Evolutionary conservation across 2,113 vertebrate genomes (phyloP).

Genomic region (Meriones unguiculatus): DNA sequence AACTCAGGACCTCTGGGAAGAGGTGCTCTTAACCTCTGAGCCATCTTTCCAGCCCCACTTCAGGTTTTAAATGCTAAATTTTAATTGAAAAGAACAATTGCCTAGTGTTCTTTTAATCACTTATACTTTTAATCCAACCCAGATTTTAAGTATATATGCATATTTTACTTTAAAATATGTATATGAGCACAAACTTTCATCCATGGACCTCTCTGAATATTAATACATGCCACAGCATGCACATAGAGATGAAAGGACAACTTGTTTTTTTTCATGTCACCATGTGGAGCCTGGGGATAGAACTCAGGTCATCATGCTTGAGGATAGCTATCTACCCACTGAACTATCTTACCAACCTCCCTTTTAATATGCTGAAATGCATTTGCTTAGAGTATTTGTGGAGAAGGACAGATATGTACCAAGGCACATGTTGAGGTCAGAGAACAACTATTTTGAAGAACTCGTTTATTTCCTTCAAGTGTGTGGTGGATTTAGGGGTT

Average conservation of each 20-base stretch:
- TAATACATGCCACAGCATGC: not conserved
- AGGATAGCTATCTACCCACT: not conserved
- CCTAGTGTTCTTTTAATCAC: conserved; percentile 61
- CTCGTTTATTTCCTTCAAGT: not conserved
- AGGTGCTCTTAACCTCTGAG: too few species aligned
- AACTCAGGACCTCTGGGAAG: too few species aligned
- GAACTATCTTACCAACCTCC: not conserved
- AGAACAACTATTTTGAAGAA: not conserved
- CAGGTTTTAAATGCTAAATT: conserved; percentile 67
- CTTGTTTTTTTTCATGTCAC: not conserved
- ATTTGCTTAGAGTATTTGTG: not conserved
- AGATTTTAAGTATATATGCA: not conserved
- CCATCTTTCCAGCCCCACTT: not conserved
- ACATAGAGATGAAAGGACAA: not conserved
- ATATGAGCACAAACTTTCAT: not conserved
- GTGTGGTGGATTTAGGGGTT: not conserved
- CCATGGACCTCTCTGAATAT: too few species aligned
- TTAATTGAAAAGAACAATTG: conserved; percentile 57
- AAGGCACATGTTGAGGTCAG: not conserved
- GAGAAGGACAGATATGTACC: not conserved
- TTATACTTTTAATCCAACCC: conserved; percentile 53
- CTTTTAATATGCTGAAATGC: not conserved
- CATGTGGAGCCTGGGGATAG: not conserved
- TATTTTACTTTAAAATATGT: not conserved
- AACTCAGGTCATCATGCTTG: too few species aligned